Conservation (phyloP, 1,140 invertebrate genomes). For the Drosophila navojoa region DNA sequence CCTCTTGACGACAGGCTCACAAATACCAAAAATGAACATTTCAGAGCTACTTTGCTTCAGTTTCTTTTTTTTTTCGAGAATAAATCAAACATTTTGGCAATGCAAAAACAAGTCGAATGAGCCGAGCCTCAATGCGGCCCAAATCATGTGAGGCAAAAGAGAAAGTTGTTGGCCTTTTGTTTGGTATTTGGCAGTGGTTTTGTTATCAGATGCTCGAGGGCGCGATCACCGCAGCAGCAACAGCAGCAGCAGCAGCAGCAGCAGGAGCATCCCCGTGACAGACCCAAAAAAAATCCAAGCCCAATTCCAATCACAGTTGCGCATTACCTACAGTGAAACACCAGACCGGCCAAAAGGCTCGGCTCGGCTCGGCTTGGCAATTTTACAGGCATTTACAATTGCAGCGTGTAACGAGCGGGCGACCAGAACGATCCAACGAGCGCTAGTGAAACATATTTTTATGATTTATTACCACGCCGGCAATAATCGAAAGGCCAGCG, state of each 20-base stretch:
- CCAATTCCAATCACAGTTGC: slow-evolving; percentile 21
- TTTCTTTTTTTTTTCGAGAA: slow-evolving; percentile 39
- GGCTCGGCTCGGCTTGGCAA: slow-evolving; percentile 36
- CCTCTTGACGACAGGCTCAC: slow-evolving; percentile 59
- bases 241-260: slow-evolving; percentile 2
- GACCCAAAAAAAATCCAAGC: slow-evolving; percentile 14
- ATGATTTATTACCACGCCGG: slow-evolving; percentile 78
- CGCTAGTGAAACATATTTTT: slow-evolving; percentile 73
- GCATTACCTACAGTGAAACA: slow-evolving; percentile 39
- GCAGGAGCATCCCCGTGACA: slow-evolving; percentile 27
- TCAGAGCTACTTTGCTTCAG: too few relatives aligned
- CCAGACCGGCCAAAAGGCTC: neutral
- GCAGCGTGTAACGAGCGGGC: slow-evolving; percentile 76
- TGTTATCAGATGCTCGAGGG: slow-evolving; percentile 79
- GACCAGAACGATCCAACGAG: slow-evolving; percentile 34
- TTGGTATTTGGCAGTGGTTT: slow-evolving; percentile 73
- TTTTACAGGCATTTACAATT: slow-evolving; percentile 75
- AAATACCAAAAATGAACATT: slow-evolving; percentile 5
- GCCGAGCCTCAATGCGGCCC: slow-evolving; percentile 34
- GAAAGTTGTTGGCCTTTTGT: slow-evolving; percentile 77
- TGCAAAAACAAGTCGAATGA: slow-evolving; percentile 20
- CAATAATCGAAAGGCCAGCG: slow-evolving; percentile 69
- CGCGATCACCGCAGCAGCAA: slow-evolving; percentile 59
- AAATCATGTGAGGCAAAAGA: slow-evolving; percentile 62
- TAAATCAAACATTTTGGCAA: slow-evolving; percentile 77